A percentile compares a stretch with the other conserved stretches of the same genome.
These are phyloP conservation scores for Podarcis cretensis DNA, from an alignment of 2,113 vertebrate species.

Conservation along the genomic window DNA sequence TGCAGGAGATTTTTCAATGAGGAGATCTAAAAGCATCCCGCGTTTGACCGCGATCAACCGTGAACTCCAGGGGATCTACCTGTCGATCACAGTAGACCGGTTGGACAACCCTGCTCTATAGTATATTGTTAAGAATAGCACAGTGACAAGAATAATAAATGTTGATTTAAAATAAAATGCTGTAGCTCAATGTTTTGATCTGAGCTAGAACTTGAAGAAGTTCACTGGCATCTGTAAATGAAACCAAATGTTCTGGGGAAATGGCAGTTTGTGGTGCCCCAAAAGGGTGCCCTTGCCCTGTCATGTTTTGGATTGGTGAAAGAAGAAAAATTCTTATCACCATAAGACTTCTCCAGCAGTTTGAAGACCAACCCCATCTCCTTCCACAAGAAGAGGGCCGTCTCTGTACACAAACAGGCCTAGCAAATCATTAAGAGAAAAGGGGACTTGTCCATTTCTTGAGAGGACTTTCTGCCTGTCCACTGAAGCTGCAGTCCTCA, in stretches of 20 bases:
- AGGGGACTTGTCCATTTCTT: not conserved
- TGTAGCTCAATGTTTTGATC: too few species aligned
- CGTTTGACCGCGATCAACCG: too few species aligned
- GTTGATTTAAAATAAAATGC: too few species aligned
- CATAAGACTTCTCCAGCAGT: not conserved
- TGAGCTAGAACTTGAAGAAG: not conserved
- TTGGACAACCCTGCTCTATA: too few species aligned
- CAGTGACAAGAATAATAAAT: too few species aligned
- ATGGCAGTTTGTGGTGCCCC: not conserved
- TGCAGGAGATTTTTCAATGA: too few species aligned
- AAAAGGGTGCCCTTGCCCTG: not conserved
- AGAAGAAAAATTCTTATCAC: not conserved
- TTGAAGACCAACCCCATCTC: not conserved
- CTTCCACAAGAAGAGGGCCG: too few species aligned
- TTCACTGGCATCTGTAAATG: not conserved
- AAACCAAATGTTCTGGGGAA: not conserved
- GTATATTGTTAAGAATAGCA: too few species aligned
- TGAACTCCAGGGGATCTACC: too few species aligned
- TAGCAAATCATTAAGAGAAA: not conserved
- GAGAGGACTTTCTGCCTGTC: too few species aligned
- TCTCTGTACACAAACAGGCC: not conserved
- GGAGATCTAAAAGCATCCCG: too few species aligned
- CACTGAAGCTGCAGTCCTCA: not conserved
- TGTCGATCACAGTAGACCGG: too few species aligned
- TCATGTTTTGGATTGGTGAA: not conserved